A percentile compares a stretch with the other conserved stretches of the same genome.
phyloP scores from a whole-genome alignment of 2,113 vertebrate species.

The Odontesthes bonariensis region DNA sequence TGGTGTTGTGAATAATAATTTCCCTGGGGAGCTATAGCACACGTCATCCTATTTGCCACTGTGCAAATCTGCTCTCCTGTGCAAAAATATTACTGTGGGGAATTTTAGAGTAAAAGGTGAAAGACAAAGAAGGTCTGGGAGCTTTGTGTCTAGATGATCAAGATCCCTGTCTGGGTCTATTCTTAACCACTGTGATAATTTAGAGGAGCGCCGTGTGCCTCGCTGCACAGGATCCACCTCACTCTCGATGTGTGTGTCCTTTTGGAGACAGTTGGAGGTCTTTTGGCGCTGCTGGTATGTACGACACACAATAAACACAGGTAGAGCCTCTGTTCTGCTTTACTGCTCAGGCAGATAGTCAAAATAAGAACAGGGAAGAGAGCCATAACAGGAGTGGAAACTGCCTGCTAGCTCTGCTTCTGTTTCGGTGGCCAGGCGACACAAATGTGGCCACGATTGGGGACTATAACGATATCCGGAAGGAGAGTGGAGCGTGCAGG shows the following conservation, averaged over 20 bases:
- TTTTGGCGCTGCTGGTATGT: constrained; percentile 67
- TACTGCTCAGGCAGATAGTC: constrained; percentile 72
- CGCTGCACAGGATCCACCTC: constrained; percentile 4
- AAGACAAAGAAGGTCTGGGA: not conserved
- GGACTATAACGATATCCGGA: constrained; percentile 77
- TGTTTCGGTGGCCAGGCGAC: constrained; percentile 67
- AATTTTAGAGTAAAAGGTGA: constrained; percentile 20
- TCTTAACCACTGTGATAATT: constrained; percentile 43
- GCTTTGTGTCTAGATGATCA: constrained; percentile 30
- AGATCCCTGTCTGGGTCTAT: constrained; percentile 30
- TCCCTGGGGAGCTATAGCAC: constrained; percentile 20
- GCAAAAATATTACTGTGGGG: not conserved
- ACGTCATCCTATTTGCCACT: not conserved
- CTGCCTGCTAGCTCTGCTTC: constrained; percentile 69
- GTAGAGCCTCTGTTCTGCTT: constrained; percentile 73
- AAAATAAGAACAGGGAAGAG: constrained; percentile 49
- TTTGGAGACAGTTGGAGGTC: constrained; percentile 55
- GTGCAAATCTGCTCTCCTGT: not conserved
- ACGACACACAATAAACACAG: constrained; percentile 75
- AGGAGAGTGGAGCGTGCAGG: constrained; percentile 72
- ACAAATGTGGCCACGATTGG: constrained; percentile 74
- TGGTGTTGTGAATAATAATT: constrained; percentile 35
- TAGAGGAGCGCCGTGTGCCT: constrained; percentile 34
- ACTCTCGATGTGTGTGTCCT: constrained; percentile 40
- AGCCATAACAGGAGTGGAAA: constrained; percentile 86